A percentile compares a stretch with the other conserved stretches of the same genome.
phyloP scores from a whole-genome alignment of 2,797 vertebrate genomes.

The Danio aesculapii region DNA sequence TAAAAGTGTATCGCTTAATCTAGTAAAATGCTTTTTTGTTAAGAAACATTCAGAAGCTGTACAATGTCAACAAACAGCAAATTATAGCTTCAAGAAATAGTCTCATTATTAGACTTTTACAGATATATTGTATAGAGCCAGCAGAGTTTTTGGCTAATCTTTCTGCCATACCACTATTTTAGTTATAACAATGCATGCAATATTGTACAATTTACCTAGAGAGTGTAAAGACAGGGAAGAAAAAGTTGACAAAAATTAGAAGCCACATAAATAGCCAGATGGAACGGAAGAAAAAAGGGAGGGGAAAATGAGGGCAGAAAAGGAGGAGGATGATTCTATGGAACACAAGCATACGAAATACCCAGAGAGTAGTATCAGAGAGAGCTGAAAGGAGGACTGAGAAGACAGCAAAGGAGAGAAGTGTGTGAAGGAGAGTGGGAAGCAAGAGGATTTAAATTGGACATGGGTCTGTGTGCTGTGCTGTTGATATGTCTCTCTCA shows the following conservation, averaged over 20 bases:
- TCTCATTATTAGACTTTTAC: no score
- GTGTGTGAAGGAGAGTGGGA: conserved; percentile 48
- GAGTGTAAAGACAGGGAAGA: background rate
- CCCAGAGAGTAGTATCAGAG: conserved; percentile 9
- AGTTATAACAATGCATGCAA: conserved; percentile 68
- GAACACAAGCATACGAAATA: conserved; percentile 69
- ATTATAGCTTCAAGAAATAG: no score
- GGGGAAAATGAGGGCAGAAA: background rate
- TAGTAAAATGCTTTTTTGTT: no score
- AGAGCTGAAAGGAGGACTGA: conserved; percentile 55
- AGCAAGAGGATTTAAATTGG: conserved; percentile 69
- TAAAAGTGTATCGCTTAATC: no score
- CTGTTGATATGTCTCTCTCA: conserved; percentile 83
- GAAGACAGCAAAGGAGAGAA: conserved; percentile 56
- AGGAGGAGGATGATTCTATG: conserved; percentile 52
- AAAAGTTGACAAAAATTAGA: conserved; percentile 27
- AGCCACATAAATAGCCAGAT: conserved; percentile 20
- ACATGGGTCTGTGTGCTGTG: conserved; percentile 81
- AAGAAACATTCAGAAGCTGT: no score
- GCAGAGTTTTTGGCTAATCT: conserved; percentile 52
- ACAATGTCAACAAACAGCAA: no score
- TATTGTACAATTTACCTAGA: conserved; percentile 57
- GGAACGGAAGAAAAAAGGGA: conserved; percentile 2
- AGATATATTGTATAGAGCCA: no score
- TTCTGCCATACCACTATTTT: conserved; percentile 59